These are phyloP conservation scores for Patella vulgata DNA, from an alignment of 1,140 invertebrate species.

Conservation along the genomic window DNA sequence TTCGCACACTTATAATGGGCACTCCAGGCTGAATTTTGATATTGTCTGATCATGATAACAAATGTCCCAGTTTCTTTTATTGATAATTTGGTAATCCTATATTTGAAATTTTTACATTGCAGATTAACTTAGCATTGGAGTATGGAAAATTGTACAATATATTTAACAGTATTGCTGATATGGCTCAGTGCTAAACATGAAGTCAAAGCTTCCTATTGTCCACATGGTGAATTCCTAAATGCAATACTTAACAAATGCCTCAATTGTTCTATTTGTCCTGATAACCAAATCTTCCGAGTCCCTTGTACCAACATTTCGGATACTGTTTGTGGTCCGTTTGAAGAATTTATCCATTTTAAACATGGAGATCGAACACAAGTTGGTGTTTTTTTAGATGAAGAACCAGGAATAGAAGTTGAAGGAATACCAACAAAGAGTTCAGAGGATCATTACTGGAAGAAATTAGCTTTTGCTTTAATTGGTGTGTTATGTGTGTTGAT, in stretches of 20 bases:
- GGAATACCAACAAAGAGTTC: constrained; percentile 27
- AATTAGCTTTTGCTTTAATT: constrained; percentile 41
- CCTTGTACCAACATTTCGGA: constrained; percentile 28
- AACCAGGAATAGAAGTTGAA: neutral
- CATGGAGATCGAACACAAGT: constrained; percentile 5
- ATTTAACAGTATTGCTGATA: no score
- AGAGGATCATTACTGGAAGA: constrained; percentile 38
- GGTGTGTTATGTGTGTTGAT: constrained; percentile 37
- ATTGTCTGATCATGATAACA: no score
- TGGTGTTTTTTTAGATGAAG: neutral
- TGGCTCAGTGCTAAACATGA: no score
- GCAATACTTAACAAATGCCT: constrained; percentile 4
- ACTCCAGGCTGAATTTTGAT: no score
- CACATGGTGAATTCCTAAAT: no score
- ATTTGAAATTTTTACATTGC: no score
- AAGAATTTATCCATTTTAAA: constrained; percentile 34
- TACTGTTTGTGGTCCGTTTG: constrained; percentile 33
- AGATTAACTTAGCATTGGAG: no score
- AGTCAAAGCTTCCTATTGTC: no score
- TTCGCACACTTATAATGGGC: no score
- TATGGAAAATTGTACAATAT: no score
- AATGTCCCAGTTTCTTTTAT: no score
- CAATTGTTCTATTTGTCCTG: constrained; percentile 32
- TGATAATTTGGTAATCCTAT: no score
- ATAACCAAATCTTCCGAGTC: constrained; percentile 34